Base-by-base conservation (phyloP, 2,113 vertebrate genomes). In the Syrmaticus mikado region DNA sequence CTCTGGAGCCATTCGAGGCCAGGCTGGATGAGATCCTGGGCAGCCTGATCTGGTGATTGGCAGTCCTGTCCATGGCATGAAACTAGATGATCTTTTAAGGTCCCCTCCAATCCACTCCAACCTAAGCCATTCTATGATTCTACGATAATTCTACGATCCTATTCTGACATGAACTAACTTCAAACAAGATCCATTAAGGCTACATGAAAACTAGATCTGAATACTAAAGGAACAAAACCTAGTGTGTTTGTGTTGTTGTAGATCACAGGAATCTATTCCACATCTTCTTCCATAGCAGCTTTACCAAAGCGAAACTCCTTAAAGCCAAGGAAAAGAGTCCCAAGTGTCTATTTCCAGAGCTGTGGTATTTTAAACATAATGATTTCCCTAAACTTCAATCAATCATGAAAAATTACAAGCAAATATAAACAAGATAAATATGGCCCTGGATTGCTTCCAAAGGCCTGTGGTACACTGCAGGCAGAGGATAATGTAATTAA, bases 371-470 rank as follows among this genome's bases (percentile, higher is more conserved):
- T 66, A 94, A 91, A 82, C 52, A 17, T 68, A 85, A 85, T 4
- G 22, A 96, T 94, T 92, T 96, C 87, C 81, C 68, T 82, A 89
- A 93, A 60, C 46, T 61, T 77, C 60, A 82, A 43, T 82, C 73
- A 85, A 81, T 91, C 76, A 48, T 34, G 52, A 92, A 95, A 97
- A 94, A 90, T 92, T 89, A 95, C 78, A 70, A 60, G 70, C 57
- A 93, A 96, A 96, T 82, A 91, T 65, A 96, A 97, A 95, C 77
- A 84, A 94, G 90, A 94, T 87, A 92, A 94, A 79, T 81, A 85
- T 74, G 79, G 78, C 46, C 80, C 85, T 96, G 95, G 95, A 90
- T 7, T 27, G 34, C 70, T 72, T 97, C 90, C 95, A 94, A 90
- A 83, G 89, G 71, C 52, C 91, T 71, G 84, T 86, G 93, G 92